These are phyloP conservation scores for Lamprologus tigripictilis DNA, from an alignment of 2,113 vertebrate species.

Conservation along the genomic window DNA sequence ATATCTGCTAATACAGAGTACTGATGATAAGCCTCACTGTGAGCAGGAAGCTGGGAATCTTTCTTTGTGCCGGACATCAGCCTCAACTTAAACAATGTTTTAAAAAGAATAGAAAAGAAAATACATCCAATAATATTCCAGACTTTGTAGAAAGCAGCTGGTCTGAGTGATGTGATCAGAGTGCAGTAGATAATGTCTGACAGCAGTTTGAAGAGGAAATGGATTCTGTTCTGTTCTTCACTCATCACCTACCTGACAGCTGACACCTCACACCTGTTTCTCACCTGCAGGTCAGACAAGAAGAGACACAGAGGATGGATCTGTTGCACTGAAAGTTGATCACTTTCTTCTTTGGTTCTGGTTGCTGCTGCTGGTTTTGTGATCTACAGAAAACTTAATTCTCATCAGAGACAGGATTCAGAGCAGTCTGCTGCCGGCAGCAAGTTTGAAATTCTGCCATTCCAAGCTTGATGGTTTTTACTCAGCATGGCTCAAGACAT, in stretches of 20 bases:
- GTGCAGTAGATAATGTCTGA: background rate
- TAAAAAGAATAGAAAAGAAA: rapidly evolving
- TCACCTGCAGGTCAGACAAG: rapidly evolving
- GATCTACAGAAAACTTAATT: rapidly evolving
- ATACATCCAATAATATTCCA: background rate
- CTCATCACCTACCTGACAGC: background rate
- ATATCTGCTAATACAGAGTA: background rate
- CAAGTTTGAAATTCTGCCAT: rapidly evolving
- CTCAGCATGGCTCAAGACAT: rapidly evolving
- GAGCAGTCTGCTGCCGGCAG: too few species aligned
- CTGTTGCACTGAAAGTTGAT: background rate
- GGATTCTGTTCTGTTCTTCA: background rate
- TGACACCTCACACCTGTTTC: background rate
- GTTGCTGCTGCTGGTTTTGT: rapidly evolving
- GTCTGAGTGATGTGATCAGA: background rate
- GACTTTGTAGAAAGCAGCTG: background rate
- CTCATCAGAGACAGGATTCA: background rate
- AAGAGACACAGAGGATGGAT: rapidly evolving
- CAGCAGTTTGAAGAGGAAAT: background rate
- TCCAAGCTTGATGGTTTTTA: rapidly evolving
- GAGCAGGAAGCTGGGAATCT: background rate
- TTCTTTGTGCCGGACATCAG: rapidly evolving
- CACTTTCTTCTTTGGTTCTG: background rate
- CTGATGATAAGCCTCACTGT: background rate
- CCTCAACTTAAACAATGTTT: background rate